phyloP scores from a whole-genome alignment of 2,113 vertebrate species.

The Brachypodius melanocephalos region DNA sequence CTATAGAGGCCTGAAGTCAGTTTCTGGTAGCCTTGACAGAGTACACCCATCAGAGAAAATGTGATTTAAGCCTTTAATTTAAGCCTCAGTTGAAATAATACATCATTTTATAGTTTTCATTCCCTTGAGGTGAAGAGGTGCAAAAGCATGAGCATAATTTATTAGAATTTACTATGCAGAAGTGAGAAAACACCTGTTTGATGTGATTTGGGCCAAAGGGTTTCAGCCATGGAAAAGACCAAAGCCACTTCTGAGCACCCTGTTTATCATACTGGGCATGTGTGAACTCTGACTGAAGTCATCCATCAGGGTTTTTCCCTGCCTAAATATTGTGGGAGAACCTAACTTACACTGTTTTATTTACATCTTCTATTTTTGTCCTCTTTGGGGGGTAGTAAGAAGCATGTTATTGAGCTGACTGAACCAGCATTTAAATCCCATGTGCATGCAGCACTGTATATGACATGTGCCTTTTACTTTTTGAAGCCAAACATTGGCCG shows the following conservation, averaged over 20 bases:
- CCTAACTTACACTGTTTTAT: background rate
- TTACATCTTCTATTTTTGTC: background rate
- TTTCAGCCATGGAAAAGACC: background rate
- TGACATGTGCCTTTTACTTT: background rate
- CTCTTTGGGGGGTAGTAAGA: background rate
- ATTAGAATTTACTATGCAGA: background rate
- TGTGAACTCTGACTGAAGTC: background rate
- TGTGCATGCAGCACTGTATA: background rate
- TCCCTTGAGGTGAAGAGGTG: background rate
- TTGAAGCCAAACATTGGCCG: constrained; percentile 90
- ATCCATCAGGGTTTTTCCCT: background rate
- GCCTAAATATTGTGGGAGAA: background rate
- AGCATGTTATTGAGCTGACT: background rate
- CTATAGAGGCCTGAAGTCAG: background rate
- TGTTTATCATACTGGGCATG: background rate
- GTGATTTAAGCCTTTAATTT: background rate
- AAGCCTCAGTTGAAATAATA: background rate
- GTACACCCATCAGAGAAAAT: background rate
- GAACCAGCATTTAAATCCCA: background rate
- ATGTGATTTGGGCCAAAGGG: background rate
- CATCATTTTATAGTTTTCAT: background rate
- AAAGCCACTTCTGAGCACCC: background rate
- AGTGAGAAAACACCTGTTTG: background rate
- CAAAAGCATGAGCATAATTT: background rate
- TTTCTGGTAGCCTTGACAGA: background rate